phyloP scores from a whole-genome alignment of 2,888 invertebrate species.

The Himalopsyche anomala region DNA sequence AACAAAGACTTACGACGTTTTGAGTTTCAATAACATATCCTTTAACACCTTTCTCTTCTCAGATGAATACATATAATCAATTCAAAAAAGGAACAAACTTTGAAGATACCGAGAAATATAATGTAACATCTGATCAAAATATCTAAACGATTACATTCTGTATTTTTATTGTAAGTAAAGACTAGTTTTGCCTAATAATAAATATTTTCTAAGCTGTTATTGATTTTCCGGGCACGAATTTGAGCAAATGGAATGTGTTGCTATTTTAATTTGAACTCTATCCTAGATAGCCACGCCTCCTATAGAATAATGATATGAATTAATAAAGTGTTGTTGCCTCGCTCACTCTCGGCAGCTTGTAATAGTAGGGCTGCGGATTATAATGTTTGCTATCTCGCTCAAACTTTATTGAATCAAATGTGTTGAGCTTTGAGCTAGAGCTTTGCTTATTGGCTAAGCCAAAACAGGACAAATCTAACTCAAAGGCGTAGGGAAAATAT shows the following conservation, averaged over 20 bases:
- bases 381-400: conserved; percentile 50
- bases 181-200: not conserved
- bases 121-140: not conserved
- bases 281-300: conserved; percentile 56
- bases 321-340: conserved; percentile 1
- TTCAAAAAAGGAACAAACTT: conserved; percentile 4
- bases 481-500: conserved; percentile 50
- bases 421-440: conserved; percentile 60
- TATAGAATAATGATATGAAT: conserved; percentile 32
- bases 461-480: conserved; percentile 50
- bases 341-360: not conserved
- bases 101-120: not conserved
- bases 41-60: conserved; percentile 21
- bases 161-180: not conserved
- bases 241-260: conserved; percentile 34
- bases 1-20: not conserved
- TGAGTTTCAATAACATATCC: not conserved
- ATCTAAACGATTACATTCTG: not conserved
- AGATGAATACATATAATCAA: conserved; percentile 15
- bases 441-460: conserved; percentile 61
- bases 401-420: conserved; percentile 57
- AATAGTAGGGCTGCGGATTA: not conserved
- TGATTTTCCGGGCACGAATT: not conserved
- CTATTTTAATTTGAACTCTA: conserved; percentile 34
- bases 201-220: conserved; percentile 2